phyloP scores from a whole-genome alignment of 2,797 vertebrate species.

The Sarcoramphus papa region DNA sequence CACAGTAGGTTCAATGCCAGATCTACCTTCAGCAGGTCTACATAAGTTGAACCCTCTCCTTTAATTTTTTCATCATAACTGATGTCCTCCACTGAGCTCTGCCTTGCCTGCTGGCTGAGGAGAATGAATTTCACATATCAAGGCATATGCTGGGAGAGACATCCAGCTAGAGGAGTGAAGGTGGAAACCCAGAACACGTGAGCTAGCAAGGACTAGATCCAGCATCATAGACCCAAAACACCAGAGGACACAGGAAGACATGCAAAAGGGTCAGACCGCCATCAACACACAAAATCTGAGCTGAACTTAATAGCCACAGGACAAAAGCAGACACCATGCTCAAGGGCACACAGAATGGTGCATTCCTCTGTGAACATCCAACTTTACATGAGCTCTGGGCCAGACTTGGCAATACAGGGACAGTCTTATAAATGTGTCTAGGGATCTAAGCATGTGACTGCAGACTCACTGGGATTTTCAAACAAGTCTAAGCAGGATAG shows the following conservation, averaged over 20 bases:
- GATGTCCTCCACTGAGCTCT: background rate
- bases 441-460: background rate
- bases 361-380: background rate
- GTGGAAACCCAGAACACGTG: background rate
- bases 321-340: background rate
- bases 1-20: background rate
- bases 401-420: fast-evolving
- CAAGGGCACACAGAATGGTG: background rate
- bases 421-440: background rate
- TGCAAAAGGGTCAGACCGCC: background rate
- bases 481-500: background rate
- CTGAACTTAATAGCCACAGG: background rate
- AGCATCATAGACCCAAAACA: background rate
- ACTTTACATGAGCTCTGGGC: background rate
- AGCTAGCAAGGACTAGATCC: background rate
- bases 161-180: background rate
- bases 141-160: background rate
- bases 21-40: background rate
- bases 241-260: background rate
- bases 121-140: background rate
- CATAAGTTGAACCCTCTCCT: background rate
- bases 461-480: background rate
- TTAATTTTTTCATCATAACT: background rate
- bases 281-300: background rate
- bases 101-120: background rate